Percentiles rank a stretch among this genome's conserved stretches.
Conservation (phyloP, 2,888 invertebrate genomes). For the Papilio protenor region DNA sequence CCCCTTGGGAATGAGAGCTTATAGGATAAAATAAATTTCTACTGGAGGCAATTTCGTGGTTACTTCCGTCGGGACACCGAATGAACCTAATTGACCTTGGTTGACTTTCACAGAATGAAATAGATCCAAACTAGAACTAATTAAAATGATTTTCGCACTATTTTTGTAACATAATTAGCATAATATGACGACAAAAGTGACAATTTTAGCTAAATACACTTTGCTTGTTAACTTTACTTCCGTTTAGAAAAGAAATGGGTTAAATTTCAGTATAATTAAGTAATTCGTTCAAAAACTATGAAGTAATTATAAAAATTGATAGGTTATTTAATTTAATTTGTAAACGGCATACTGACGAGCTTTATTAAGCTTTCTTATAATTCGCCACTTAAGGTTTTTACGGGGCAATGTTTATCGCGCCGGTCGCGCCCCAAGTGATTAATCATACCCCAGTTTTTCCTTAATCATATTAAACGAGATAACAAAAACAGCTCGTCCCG, state of each 20-base stretch:
- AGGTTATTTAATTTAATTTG: not conserved
- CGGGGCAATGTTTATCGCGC: conserved; percentile 29
- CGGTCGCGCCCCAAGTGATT: conserved; percentile 38
- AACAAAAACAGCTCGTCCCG: conserved; percentile 39
- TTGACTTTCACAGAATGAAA: conserved; percentile 7
- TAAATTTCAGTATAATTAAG: not conserved
- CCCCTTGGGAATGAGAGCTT: conserved; percentile 35
- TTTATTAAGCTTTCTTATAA: conserved; percentile 31
- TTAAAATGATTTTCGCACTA: not conserved
- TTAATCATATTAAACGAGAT: conserved; percentile 41
- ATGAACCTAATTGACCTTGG: conserved; percentile 36
- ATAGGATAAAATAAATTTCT: conserved; percentile 37
- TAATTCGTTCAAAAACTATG: not conserved
- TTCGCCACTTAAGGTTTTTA: conserved; percentile 41
- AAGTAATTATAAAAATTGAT: not conserved
- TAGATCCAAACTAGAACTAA: conserved; percentile 4
- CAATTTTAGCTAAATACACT: no score
- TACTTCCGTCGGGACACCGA: conserved; percentile 38
- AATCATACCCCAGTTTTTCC: conserved; percentile 40
- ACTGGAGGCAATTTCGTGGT: conserved; percentile 38
- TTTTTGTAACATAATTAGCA: not conserved
- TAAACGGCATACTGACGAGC: not conserved
- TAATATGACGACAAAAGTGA: no score
- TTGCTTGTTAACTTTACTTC: no score
- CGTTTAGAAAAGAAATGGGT: no score